These are phyloP conservation scores for Diadromus collaris DNA, from an alignment of 2,888 invertebrate species.

Conservation along the genomic window DNA sequence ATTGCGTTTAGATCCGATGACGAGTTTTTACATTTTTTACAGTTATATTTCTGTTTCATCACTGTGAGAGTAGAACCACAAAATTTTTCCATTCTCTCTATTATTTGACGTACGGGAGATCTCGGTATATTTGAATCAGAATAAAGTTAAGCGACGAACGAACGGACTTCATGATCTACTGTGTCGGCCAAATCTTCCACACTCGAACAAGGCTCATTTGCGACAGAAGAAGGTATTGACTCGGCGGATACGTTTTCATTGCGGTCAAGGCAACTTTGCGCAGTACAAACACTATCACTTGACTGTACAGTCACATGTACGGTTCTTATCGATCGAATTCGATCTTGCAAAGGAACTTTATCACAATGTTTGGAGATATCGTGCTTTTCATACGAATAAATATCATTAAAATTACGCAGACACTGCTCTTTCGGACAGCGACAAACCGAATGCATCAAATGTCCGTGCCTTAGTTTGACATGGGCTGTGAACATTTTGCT, in stretches of 20 bases:
- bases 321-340: too few species aligned
- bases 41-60: conserved; percentile 19
- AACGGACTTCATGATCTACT: conserved; percentile 20
- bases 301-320: conserved; percentile 1
- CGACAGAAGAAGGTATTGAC: neutral
- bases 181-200: neutral
- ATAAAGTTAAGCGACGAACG: conserved; percentile 26
- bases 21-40: neutral
- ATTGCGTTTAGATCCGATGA: conserved; percentile 12
- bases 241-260: neutral
- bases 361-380: conserved; percentile 1
- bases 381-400: conserved; percentile 53
- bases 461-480: conserved; percentile 47
- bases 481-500: conserved; percentile 46
- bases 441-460: conserved; percentile 22
- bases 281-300: neutral
- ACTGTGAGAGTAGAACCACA: conserved; percentile 15
- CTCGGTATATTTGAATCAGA: conserved; percentile 13
- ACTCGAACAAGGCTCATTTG: conserved; percentile 30
- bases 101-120: neutral
- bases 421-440: conserved; percentile 44
- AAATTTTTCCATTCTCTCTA: neutral
- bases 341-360: too few species aligned
- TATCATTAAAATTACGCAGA: conserved; percentile 44
- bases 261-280: neutral